These are phyloP conservation scores for Ictidomys tridecemlineatus DNA, from an alignment of 2,113 vertebrate genomes.

Conservation along the genomic window DNA sequence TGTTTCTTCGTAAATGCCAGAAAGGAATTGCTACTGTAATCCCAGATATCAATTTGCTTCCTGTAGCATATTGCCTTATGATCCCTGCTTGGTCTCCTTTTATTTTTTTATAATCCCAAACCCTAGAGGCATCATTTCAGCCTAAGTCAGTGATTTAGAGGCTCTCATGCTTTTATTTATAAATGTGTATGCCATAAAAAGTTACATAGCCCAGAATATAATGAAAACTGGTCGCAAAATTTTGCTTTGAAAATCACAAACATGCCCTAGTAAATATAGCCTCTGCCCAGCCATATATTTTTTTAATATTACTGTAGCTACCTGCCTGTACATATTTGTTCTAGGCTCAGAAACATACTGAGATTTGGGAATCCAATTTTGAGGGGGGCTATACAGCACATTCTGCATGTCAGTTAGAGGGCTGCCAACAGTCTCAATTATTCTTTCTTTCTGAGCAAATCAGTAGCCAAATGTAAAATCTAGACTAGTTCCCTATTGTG, in stretches of 20 bases:
- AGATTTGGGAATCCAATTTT: conserved; percentile 34
- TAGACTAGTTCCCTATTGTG: background rate
- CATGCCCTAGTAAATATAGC: conserved; percentile 75
- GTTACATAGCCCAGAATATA: conserved; percentile 76
- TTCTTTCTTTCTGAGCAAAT: conserved; percentile 19
- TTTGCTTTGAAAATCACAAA: conserved; percentile 80
- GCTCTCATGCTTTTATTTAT: conserved; percentile 83
- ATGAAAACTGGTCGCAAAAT: conserved; percentile 76
- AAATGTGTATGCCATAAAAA: conserved; percentile 82
- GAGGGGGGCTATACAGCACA: background rate
- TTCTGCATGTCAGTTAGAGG: background rate
- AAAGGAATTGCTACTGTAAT: conserved; percentile 83
- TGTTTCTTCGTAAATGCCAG: conserved; percentile 77
- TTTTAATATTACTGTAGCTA: conserved; percentile 21
- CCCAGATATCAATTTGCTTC: conserved; percentile 81
- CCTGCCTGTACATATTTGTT: conserved; percentile 42
- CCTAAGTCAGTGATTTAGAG: conserved; percentile 81
- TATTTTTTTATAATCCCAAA: conserved; percentile 84
- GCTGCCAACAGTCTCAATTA: conserved; percentile 16
- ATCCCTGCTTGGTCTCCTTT: conserved; percentile 80
- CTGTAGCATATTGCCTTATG: conserved; percentile 84
- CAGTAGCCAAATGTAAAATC: background rate
- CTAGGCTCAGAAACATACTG: conserved; percentile 47
- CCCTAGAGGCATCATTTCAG: conserved; percentile 77
- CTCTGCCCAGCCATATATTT: conserved; percentile 62